Percentiles rank a stretch among this genome's conserved stretches.
phyloP scores from a whole-genome alignment of 2,113 vertebrate genomes.

The Scomber colias region DNA sequence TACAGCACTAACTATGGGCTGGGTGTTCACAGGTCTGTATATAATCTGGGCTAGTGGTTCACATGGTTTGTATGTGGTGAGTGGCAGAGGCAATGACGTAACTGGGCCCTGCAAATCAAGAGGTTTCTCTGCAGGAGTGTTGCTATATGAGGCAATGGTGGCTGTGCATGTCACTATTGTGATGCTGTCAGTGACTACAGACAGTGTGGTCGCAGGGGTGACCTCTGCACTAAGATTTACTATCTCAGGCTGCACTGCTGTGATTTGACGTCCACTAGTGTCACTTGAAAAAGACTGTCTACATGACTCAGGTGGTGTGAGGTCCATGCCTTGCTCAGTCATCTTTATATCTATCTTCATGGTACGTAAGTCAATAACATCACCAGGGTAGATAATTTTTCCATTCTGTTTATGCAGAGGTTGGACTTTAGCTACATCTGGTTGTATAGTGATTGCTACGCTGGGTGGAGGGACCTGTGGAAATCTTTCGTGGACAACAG shows the following conservation, averaged over 20 bases:
- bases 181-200: slow-evolving; percentile 86
- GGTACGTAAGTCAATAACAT: slow-evolving; percentile 94
- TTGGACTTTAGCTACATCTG: slow-evolving; percentile 81
- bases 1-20: slow-evolving; percentile 67
- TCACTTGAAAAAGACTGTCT: slow-evolving; percentile 85
- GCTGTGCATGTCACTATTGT: slow-evolving; percentile 88
- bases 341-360: slow-evolving; percentile 87
- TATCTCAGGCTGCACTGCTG: slow-evolving; percentile 92
- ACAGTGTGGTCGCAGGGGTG: slow-evolving; percentile 82
- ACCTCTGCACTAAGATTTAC: slow-evolving; percentile 92
- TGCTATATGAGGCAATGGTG: slow-evolving; percentile 85
- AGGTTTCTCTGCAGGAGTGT: slow-evolving; percentile 86
- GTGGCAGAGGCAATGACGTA: slow-evolving; percentile 87
- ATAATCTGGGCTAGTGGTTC: slow-evolving; percentile 87
- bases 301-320: slow-evolving; percentile 87
- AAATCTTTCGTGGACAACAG: slow-evolving; percentile 85
- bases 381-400: slow-evolving; percentile 85
- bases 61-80: slow-evolving; percentile 89
- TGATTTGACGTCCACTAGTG: slow-evolving; percentile 85
- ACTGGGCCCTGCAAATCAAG: slow-evolving; percentile 86
- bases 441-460: slow-evolving; percentile 83
- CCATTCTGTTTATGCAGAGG: slow-evolving; percentile 87
- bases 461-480: slow-evolving; percentile 80
- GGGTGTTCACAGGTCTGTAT: slow-evolving; percentile 83
- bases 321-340: slow-evolving; percentile 88